phyloP scores from a whole-genome alignment of 1,140 invertebrate genomes.

The Drosophila burlai region DNA sequence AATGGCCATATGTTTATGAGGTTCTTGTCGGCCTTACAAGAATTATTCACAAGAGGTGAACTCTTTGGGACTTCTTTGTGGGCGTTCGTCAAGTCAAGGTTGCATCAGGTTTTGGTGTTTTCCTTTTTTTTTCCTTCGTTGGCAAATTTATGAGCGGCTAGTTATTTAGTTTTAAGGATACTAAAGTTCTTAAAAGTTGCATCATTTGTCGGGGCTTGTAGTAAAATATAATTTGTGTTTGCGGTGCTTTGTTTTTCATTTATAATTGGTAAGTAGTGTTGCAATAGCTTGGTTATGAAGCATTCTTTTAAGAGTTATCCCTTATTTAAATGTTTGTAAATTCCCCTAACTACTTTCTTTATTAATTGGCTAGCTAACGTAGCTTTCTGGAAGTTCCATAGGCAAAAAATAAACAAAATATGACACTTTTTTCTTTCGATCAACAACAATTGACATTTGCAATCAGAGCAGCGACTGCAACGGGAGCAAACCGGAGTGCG shows the following conservation, averaged over 20 bases:
- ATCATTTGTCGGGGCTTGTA: background rate
- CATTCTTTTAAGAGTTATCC: background rate
- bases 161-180: background rate
- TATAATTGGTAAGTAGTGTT: background rate
- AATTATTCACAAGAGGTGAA: constrained; percentile 62
- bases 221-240: background rate
- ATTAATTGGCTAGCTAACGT: background rate
- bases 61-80: constrained; percentile 29
- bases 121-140: constrained; percentile 23
- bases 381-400: background rate
- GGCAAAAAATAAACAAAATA: constrained; percentile 15
- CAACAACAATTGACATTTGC: constrained; percentile 58
- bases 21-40: constrained; percentile 55
- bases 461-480: constrained; percentile 54
- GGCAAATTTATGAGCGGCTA: constrained; percentile 10
- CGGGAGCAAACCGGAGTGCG: constrained; percentile 15
- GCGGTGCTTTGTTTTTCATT: background rate
- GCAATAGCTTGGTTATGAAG: background rate
- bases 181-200: constrained; percentile 24
- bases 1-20: constrained; percentile 76
- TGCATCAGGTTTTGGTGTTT: constrained; percentile 2
- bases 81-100: constrained; percentile 50
- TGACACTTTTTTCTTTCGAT: background rate
- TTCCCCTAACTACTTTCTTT: background rate
- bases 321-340: background rate